Evolutionary conservation across 2,888 invertebrate genomes (phyloP).

Genomic region (Polydrusus cervinus): DNA sequence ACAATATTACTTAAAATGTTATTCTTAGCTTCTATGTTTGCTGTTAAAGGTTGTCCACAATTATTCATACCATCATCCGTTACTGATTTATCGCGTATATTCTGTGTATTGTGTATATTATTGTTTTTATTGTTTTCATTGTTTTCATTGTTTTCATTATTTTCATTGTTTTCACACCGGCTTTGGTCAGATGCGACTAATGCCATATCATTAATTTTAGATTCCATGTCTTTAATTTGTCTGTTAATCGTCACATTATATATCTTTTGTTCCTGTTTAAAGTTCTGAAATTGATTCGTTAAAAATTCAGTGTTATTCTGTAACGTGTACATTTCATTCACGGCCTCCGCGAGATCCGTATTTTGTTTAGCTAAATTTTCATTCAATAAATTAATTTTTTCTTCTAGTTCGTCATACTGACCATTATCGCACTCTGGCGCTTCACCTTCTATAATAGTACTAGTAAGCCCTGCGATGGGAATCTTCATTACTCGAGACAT

Average conservation of each 20-base stretch:
- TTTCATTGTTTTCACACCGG: too few relatives aligned
- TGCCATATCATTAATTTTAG: not conserved
- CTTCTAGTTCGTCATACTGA: not conserved
- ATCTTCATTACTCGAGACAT: not conserved
- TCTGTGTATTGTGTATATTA: too few relatives aligned
- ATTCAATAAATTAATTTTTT: not conserved
- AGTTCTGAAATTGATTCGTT: not conserved
- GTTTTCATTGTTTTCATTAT: too few relatives aligned
- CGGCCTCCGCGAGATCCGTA: not conserved
- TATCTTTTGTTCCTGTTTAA: not conserved
- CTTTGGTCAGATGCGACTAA: not conserved
- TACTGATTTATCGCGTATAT: too few relatives aligned
- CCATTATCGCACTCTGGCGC: not conserved
- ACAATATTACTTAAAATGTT: too few relatives aligned
- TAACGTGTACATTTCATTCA: not conserved
- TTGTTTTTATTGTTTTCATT: too few relatives aligned
- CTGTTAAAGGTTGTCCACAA: too few relatives aligned
- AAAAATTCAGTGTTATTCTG: not conserved
- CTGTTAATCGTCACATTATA: not conserved
- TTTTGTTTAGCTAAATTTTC: not conserved
- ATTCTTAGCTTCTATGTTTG: too few relatives aligned
- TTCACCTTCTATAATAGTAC: not conserved
- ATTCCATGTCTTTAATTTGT: not conserved
- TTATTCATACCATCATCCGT: too few relatives aligned
- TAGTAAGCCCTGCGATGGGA: not conserved